Evolutionary conservation across 2,888 invertebrate species (phyloP).

Genomic region (Scaptomyza cyrtandrae): DNA sequence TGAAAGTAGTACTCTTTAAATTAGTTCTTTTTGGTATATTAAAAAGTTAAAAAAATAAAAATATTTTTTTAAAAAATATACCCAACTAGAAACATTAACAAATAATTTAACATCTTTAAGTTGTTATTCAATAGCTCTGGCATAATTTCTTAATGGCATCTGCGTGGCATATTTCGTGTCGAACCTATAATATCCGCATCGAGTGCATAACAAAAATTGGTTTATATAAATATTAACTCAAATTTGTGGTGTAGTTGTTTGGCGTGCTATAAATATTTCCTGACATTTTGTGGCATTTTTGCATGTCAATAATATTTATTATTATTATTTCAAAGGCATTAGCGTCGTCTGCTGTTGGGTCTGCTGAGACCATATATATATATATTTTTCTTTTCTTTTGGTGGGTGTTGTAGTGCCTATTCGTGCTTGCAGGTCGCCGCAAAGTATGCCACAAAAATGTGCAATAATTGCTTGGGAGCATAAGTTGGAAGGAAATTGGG

Average conservation of each 20-base stretch:
- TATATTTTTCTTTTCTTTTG: background rate
- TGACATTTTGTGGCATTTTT: conserved; percentile 67
- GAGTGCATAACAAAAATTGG: conserved; percentile 3
- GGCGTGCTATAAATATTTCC: conserved; percentile 66
- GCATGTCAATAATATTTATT: conserved; percentile 75
- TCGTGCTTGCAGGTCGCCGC: conserved; percentile 50
- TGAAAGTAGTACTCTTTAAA: too few relatives aligned
- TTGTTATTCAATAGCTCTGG: too few relatives aligned
- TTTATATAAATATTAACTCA: conserved; percentile 51
- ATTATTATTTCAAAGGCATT: conserved; percentile 69
- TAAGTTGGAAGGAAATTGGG: conserved; percentile 48
- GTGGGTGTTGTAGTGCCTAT: conserved; percentile 1
- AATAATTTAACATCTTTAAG: background rate
- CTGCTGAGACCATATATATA: background rate
- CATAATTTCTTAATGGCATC: background rate
- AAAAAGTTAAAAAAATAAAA: too few relatives aligned
- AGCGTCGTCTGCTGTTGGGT: conserved; percentile 20
- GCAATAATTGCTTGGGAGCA: conserved; percentile 55
- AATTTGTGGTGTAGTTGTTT: conserved; percentile 13
- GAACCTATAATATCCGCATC: background rate
- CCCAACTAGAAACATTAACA: too few relatives aligned
- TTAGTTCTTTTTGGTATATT: too few relatives aligned
- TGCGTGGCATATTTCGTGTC: background rate
- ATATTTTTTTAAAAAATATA: too few relatives aligned
- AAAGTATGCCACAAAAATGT: conserved; percentile 64